These are phyloP conservation scores for Chymomyza caudatula DNA, from an alignment of 2,888 invertebrate genomes.

Conservation along the genomic window DNA sequence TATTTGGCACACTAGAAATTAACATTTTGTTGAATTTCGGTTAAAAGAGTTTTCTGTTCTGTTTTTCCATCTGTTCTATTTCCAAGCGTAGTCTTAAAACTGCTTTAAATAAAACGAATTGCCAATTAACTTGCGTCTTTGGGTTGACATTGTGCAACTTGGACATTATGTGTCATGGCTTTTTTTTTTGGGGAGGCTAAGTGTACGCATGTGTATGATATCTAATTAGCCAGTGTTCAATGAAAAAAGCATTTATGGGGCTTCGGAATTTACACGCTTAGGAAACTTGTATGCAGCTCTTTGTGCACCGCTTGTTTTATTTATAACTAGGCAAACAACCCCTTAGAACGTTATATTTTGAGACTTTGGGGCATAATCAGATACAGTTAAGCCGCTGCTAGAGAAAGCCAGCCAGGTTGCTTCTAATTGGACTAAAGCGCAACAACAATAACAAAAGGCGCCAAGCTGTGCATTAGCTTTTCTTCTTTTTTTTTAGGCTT, in stretches of 20 bases:
- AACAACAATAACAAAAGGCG: slow-evolving; percentile 31
- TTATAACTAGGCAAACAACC: neutral
- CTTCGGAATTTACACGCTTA: slow-evolving; percentile 27
- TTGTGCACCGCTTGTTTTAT: neutral
- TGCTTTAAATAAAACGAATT: too few relatives aligned
- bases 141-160: neutral
- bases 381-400: slow-evolving; percentile 9
- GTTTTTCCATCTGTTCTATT: too few relatives aligned
- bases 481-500: slow-evolving; percentile 23
- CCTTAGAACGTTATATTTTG: neutral
- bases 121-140: neutral
- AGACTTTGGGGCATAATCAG: slow-evolving; percentile 18
- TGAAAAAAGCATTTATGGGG: slow-evolving; percentile 40
- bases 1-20: too few relatives aligned
- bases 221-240: slow-evolving; percentile 57
- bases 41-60: too few relatives aligned
- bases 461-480: slow-evolving; percentile 57
- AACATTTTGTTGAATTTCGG: too few relatives aligned
- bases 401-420: slow-evolving; percentile 42
- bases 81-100: too few relatives aligned
- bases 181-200: slow-evolving; percentile 3
- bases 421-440: slow-evolving; percentile 41
- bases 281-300: slow-evolving; percentile 24
- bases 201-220: slow-evolving; percentile 17
- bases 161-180: slow-evolving; percentile 30